Base-by-base conservation (phyloP, 2,113 vertebrate genomes). In the Pygoscelis antarcticus region DNA sequence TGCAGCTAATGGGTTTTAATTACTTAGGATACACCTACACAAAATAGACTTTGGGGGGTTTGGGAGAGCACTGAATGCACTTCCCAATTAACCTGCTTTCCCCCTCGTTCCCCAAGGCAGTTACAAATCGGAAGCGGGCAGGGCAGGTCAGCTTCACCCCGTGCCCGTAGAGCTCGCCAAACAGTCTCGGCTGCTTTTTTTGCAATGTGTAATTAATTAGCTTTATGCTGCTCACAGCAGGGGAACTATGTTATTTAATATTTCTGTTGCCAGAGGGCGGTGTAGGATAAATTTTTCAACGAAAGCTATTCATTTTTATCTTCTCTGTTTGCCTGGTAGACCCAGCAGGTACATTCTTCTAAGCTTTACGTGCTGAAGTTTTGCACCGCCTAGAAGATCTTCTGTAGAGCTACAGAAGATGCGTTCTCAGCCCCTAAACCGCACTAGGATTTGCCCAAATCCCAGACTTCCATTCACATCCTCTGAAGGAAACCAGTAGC, bases 191-290 rank as follows among this genome's bases (percentile, higher is more conserved):
- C 30, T 71, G 46, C 44, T 47, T 74, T 81, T 46, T 32, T 30
- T 21, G 6, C n/a, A 26, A 12, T 19, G 62, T 36, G 72, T 65
- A 69, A 82, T 92, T 90, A 79, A 87, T 95, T 75, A 49, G 65
- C 54, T 82, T 34, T 70, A 3, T 16, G 49, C 87, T 66, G 75
- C 62, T 64, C 46, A 7, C 61, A 82, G 61, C 30, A 36, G 72
- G 60, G 60, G n/a, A 70, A 36, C 21, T 10, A 5, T 32, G 91
- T 36, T 47, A 6, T 38, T 95, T 77, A 65, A 46, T 83, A 23
- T 72, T 36, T 69, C 32, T 60, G 71, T 81, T 80, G 86, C 86
- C 79, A 92, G 80, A 83, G 94, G 90, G 88, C 25, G 9, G 95
- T 21, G 76, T 74, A 36, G 38, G 68, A 72, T 64, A 27, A 27